Base-by-base conservation (phyloP, 2,888 invertebrate genomes). In the Eilema caniola region DNA sequence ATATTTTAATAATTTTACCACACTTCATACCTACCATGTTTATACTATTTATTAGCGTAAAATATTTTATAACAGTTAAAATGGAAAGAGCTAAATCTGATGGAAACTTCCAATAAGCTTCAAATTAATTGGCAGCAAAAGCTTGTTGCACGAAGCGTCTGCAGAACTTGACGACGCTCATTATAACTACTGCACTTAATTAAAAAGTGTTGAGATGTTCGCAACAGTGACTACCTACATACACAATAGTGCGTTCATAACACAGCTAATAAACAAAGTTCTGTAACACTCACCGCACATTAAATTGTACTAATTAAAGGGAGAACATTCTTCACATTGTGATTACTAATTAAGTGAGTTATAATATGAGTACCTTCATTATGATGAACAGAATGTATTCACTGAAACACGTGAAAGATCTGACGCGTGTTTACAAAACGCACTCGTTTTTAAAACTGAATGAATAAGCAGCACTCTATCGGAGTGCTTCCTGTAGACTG, bases 401-500 rank as follows among this genome's bases (percentile, higher is more conserved):
- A 56, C 72, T 59, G 69, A 68, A 70, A 69, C 71, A 70, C 53
- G 68, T 72, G 70, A 68, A 66, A 74, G 65, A 64, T 68, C 72
- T 63, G 78, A 86, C 83, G 84, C 91, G 92, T 92, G 91, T 88
- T 86, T 83, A 88, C 89, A 86, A 87, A 85, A 78, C 86, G 86
- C 77, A 82, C 82, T 86, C 84, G 85, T 86, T 86, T 85, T 90
- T 89, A 89, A 90, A 90, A 92, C 90, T 92, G 92, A 92, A 92
- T 92, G 91, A 91, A 89, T 87, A 88, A 81, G 61, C 81, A 80
- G 71, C 80, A 79, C 83, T 86, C 83, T 90, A 91, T 89, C 90
- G 83, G 73, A 78, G 72, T 69, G 85, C 83, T 92, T 93, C 93
- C 93, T 89, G 92, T 81, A 86, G 81, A 76, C 80, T 80, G 83